Evolutionary conservation across 2,888 invertebrate genomes (phyloP).

Genomic region (Ectemnius lituratus): DNA sequence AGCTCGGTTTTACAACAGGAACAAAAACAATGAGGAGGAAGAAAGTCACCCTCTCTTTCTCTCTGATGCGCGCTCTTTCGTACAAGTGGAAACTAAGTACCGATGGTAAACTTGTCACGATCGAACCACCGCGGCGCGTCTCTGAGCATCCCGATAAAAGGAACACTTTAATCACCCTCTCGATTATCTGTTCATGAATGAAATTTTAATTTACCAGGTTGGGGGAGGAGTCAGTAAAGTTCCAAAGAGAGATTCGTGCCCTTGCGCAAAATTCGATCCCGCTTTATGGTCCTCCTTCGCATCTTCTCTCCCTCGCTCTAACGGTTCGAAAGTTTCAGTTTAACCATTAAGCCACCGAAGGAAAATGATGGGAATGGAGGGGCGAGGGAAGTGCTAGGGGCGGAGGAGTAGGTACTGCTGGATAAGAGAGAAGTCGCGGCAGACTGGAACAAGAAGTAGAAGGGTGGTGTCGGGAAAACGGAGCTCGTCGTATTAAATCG

Average conservation of each 20-base stretch:
- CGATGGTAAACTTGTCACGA: constrained; percentile 12
- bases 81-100: not conserved
- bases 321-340: constrained; percentile 59
- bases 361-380: constrained; percentile 29
- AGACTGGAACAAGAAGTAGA: constrained; percentile 26
- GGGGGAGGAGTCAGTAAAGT: constrained; percentile 38
- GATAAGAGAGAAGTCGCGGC: not conserved
- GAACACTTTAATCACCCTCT: constrained; percentile 54
- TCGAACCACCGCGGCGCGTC: constrained; percentile 10
- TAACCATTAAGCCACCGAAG: constrained; percentile 56
- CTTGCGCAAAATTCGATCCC: constrained; percentile 51
- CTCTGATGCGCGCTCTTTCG: not conserved
- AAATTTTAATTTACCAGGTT: constrained; percentile 62
- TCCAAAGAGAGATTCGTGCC: constrained; percentile 48
- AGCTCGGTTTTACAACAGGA: too few relatives aligned
- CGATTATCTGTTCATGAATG: constrained; percentile 61
- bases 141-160: constrained; percentile 39
- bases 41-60: not conserved
- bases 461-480: constrained; percentile 29
- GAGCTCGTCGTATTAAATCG: constrained; percentile 59
- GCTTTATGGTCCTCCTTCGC: constrained; percentile 36
- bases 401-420: not conserved
- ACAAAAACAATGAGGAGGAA: not conserved
- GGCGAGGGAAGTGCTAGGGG: not conserved
- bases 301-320: constrained; percentile 19